phyloP scores from a whole-genome alignment of 2,113 vertebrate species.

The Vombatus ursinus region DNA sequence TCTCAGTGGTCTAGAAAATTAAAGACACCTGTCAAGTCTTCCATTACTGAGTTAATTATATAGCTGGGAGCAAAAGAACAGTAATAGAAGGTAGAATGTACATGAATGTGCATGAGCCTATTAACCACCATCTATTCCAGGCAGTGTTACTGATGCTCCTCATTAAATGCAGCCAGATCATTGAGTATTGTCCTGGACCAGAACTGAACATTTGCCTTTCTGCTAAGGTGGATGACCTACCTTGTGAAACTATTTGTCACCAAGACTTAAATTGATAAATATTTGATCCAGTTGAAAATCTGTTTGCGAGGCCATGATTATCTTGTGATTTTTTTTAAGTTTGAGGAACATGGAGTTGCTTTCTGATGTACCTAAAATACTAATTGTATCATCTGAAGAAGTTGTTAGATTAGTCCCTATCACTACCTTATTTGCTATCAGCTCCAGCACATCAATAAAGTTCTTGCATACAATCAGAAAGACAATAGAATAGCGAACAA shows the following conservation, averaged over 20 bases:
- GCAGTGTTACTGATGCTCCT: constrained; percentile 50
- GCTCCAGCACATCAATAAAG: not conserved
- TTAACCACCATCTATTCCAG: constrained; percentile 48
- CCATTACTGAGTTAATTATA: constrained; percentile 75
- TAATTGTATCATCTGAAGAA: not conserved
- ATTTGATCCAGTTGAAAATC: not conserved
- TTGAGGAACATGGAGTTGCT: not conserved
- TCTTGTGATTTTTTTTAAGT: not conserved
- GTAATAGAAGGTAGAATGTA: constrained; percentile 64
- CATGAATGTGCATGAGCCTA: constrained; percentile 44
- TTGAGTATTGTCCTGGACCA: constrained; percentile 15
- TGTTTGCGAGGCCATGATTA: not conserved
- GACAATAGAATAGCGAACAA: not conserved
- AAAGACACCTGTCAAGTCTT: constrained; percentile 75
- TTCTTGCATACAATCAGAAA: not conserved
- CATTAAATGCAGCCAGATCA: constrained; percentile 41
- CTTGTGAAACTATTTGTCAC: constrained; percentile 23
- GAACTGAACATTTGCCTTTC: constrained; percentile 43
- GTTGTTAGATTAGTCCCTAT: not conserved
- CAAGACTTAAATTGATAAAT: not conserved
- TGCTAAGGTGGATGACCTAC: constrained; percentile 22
- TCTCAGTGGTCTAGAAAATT: constrained; percentile 77
- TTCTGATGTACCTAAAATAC: not conserved
- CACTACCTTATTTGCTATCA: not conserved
- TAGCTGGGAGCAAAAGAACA: constrained; percentile 63